Conservation (phyloP, 1,140 invertebrate genomes). For the Ylistrum balloti region DNA sequence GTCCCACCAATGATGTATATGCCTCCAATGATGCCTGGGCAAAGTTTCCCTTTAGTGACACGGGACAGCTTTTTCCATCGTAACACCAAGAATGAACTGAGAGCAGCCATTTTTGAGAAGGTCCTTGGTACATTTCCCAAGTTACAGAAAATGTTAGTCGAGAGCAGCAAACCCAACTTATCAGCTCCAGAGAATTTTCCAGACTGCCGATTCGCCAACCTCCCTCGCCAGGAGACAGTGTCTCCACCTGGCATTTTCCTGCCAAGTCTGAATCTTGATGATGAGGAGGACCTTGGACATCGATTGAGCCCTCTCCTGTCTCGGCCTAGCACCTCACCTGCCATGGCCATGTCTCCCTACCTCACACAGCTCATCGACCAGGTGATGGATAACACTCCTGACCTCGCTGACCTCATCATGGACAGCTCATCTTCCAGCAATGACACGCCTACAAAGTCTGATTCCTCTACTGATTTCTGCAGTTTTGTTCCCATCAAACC, state of each 20-base stretch:
- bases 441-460: background rate
- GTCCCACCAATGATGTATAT: background rate
- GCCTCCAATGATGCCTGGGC: background rate
- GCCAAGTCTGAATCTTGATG: background rate
- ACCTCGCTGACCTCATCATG: slow-evolving; percentile 49
- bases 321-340: background rate
- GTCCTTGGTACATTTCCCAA: slow-evolving; percentile 58
- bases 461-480: background rate
- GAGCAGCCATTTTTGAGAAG: slow-evolving; percentile 54
- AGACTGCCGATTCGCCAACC: slow-evolving; percentile 38
- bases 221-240: background rate
- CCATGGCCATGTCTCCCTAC: background rate
- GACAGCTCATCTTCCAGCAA: background rate
- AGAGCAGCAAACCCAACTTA: slow-evolving; percentile 42
- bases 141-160: slow-evolving; percentile 41
- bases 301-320: background rate
- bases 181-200: background rate
- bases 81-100: slow-evolving; percentile 51
- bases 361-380: slow-evolving; percentile 24
- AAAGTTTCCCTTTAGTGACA: background rate
- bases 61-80: background rate
- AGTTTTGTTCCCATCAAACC: background rate
- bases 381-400: background rate
- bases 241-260: background rate
- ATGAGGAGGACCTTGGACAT: slow-evolving; percentile 42